Base-by-base conservation (phyloP, 1,140 invertebrate species). In the Carposina sasakii region DNA sequence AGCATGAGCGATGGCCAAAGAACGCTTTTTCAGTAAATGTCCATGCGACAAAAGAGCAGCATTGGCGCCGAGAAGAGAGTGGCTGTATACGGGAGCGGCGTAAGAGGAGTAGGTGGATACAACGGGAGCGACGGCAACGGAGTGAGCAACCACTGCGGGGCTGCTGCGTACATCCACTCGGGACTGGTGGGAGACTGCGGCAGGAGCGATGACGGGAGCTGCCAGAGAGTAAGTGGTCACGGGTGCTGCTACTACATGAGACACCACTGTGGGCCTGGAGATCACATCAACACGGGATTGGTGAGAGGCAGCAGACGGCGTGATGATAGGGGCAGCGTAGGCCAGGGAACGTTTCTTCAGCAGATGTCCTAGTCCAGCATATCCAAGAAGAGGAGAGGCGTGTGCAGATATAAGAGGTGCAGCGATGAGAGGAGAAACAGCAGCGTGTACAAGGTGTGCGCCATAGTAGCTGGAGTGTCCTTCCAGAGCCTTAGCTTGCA, bases 201-300 rank as follows among this genome's bases (percentile, higher is more conserved):
- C 36, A 1, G 24, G 20, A 10, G 33, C 42, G 16, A 34, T 15
- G 23, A 37, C 36, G 26, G 69, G 57, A 22, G 60, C 57, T 28
- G 50, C 53, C 1, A n/a, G 10, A 13, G 15, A 39, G 4, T 53
- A 54, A 17, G 60, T 48, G 36, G 48, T 59, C 39, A 51, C 61
- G 1, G 71, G 67, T 20, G 54, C 52, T 13, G 76, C 56, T 13
- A 54, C 50, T 15, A 59, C 50, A 42, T 65, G 61, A 31, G 59
- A 52, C 8, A 66, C 48, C 15, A 70, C 60, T 12, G 71, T 67
- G 31, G 77, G 71, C 33, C 76, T 71, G 10, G 74, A 62, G 48
- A 71, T 65, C 26, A 81, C 66, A 33, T 78, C 72, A 21, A 79
- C 66, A 41, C 77, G 83, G 37, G 85, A 85, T 52, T 87, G 85